Evolutionary conservation across 2,113 vertebrate genomes (phyloP).

Genomic region (Lucifuga dentata): DNA sequence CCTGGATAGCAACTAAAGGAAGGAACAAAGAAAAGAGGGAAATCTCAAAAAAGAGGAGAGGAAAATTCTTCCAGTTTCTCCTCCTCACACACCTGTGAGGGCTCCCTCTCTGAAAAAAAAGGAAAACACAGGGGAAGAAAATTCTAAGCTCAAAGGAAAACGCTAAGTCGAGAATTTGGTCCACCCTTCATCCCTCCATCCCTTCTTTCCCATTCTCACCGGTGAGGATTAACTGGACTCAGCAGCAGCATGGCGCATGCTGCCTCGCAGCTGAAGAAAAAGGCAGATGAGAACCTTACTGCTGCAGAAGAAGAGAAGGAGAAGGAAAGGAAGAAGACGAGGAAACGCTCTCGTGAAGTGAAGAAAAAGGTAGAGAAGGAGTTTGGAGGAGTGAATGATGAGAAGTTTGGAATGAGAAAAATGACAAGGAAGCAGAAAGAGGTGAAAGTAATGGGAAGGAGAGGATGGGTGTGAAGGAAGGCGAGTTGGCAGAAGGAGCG

Average conservation of each 20-base stretch:
- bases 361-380: slow-evolving; percentile 95
- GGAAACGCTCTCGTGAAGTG: slow-evolving; percentile 89
- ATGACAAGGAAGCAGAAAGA: neutral
- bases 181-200: slow-evolving; percentile 33
- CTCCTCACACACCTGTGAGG: slow-evolving; percentile 52
- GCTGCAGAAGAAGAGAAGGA: slow-evolving; percentile 93
- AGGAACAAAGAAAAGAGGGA: slow-evolving; percentile 44
- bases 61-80: slow-evolving; percentile 9
- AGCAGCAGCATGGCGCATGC: slow-evolving; percentile 95
- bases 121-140: slow-evolving; percentile 10
- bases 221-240: slow-evolving; percentile 82
- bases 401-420: neutral
- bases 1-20: slow-evolving; percentile 44
- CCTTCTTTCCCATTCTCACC: slow-evolving; percentile 53
- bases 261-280: slow-evolving; percentile 98
- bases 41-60: slow-evolving; percentile 21
- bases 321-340: slow-evolving; percentile 86
- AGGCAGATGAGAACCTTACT: slow-evolving; percentile 93
- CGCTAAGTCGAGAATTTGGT: slow-evolving; percentile 84
- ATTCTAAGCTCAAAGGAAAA: slow-evolving; percentile 52
- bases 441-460: slow-evolving; percentile 13
- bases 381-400: neutral
- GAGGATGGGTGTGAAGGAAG: slow-evolving; percentile 5
- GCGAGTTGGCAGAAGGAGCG: slow-evolving; percentile 6
- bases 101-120: slow-evolving; percentile 39